A percentile compares a stretch with the other conserved stretches of the same genome.
These are phyloP conservation scores for Platysteira castanea DNA, from an alignment of 2,113 vertebrate species.

Conservation along the genomic window DNA sequence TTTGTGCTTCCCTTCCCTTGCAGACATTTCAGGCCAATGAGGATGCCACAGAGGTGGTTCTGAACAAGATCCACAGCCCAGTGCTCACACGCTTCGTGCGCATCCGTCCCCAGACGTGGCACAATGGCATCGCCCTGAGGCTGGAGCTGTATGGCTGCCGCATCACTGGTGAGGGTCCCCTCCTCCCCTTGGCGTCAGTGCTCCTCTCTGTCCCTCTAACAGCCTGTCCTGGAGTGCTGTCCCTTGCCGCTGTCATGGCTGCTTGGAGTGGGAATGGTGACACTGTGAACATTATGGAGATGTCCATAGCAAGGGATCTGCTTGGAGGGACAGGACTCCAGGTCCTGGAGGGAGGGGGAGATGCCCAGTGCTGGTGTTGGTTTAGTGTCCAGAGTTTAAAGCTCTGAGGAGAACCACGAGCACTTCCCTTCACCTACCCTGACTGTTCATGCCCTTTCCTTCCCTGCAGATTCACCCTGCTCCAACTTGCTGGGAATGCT, in stretches of 20 bases:
- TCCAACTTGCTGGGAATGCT: slow-evolving; percentile 95
- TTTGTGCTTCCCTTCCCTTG: not conserved
- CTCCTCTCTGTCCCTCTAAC: not conserved
- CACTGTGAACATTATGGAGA: not conserved
- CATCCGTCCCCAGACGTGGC: slow-evolving; percentile 91
- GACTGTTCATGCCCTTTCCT: not conserved
- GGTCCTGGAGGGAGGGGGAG: not conserved
- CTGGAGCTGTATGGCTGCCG: slow-evolving; percentile 95
- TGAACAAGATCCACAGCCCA: slow-evolving; percentile 89
- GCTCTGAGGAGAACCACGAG: rapidly evolving
- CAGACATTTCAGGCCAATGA: slow-evolving; percentile 92
- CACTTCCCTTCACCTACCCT: rapidly evolving
- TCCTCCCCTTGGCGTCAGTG: not conserved
- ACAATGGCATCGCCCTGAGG: slow-evolving; percentile 88
- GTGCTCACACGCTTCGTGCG: slow-evolving; percentile 91
- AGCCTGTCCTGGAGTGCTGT: not conserved
- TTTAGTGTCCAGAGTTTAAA: not conserved
- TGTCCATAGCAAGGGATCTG: rapidly evolving
- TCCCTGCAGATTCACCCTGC: slow-evolving; percentile 88
- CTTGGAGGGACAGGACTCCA: not conserved
- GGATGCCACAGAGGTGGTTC: slow-evolving; percentile 88
- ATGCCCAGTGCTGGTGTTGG: not conserved
- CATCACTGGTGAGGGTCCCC: slow-evolving; percentile 83
- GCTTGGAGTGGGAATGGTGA: not conserved
- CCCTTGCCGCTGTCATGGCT: not conserved